Percentiles rank a stretch among this genome's conserved stretches.
These are phyloP conservation scores for Nasonovia ribisnigri DNA, from an alignment of 2,888 invertebrate genomes.

Conservation along the genomic window DNA sequence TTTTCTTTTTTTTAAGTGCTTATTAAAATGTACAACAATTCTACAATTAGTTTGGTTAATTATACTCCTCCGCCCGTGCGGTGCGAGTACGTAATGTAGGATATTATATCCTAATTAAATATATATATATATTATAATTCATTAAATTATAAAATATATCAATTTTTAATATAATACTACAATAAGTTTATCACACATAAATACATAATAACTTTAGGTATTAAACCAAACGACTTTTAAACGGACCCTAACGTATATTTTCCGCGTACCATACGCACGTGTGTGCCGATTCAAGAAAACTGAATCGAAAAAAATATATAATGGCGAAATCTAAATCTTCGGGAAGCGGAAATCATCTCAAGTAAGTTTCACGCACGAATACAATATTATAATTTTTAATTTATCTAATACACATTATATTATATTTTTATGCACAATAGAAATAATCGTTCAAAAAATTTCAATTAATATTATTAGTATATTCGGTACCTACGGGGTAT, in stretches of 20 bases:
- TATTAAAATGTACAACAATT: conserved; percentile 32
- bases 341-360: conserved; percentile 38
- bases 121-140: no score
- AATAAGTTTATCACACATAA: not conserved
- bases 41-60: not conserved
- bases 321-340: conserved; percentile 59
- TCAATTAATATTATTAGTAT: not conserved
- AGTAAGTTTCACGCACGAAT: conserved; percentile 33
- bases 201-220: not conserved
- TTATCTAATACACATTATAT: not conserved
- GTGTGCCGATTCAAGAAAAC: conserved; percentile 1
- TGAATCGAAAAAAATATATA: not conserved
- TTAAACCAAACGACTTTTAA: not conserved
- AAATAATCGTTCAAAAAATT: not conserved
- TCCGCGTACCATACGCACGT: not conserved
- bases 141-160: not conserved
- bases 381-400: not conserved
- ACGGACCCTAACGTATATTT: not conserved
- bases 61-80: not conserved
- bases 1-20: not conserved
- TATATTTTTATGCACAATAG: not conserved
- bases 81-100: not conserved
- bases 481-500: not conserved
- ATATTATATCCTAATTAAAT: no score
- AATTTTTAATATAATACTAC: not conserved